Percentiles rank a stretch among this genome's conserved stretches.
phyloP scores from a whole-genome alignment of 2,888 invertebrate genomes.

The Ochropleura plecta region DNA sequence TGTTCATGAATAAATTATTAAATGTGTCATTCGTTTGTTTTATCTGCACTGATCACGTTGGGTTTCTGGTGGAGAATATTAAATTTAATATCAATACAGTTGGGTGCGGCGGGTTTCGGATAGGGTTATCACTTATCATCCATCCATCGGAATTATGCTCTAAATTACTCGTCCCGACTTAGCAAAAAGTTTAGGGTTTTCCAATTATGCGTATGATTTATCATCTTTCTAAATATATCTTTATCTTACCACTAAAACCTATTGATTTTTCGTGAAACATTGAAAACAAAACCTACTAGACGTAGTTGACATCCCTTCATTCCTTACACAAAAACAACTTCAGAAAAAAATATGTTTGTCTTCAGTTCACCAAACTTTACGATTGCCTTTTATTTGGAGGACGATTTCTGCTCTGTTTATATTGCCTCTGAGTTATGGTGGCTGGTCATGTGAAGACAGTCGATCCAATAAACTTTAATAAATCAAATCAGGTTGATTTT shows the following conservation, averaged over 20 bases:
- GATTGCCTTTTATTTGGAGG: conserved; percentile 14
- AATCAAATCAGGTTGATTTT: conserved; percentile 35
- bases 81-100: conserved; percentile 12
- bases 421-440: conserved; percentile 20
- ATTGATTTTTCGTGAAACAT: neutral
- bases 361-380: conserved; percentile 27
- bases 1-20: conserved; percentile 50
- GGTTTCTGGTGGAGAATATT: conserved; percentile 7
- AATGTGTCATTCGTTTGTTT: conserved; percentile 27
- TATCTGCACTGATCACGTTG: conserved; percentile 10
- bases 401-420: neutral
- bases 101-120: neutral
- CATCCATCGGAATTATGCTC: neutral
- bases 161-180: neutral
- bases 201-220: neutral
- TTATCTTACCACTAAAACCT: neutral
- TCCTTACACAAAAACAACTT: conserved; percentile 1
- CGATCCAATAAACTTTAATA: conserved; percentile 31
- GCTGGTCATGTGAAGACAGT: conserved; percentile 14
- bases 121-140: neutral
- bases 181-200: neutral
- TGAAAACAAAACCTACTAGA: neutral
- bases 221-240: too few species aligned
- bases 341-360: conserved; percentile 35
- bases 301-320: neutral